phyloP scores from a whole-genome alignment of 1,140 invertebrate genomes.

The Notospermus geniculatus region DNA sequence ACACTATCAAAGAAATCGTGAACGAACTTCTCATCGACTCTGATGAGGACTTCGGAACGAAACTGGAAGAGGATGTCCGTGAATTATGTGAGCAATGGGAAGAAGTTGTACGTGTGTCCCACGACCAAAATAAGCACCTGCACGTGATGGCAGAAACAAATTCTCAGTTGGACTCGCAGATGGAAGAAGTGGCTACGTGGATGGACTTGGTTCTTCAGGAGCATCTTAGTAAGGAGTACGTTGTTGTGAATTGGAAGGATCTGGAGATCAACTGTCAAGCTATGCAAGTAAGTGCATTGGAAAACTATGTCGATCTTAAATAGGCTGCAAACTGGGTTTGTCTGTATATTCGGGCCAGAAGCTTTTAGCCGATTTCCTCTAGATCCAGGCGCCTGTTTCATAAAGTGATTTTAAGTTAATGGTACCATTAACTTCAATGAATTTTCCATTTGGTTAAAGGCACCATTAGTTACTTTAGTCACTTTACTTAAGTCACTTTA shows the following conservation, averaged over 20 bases:
- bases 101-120: slow-evolving; percentile 58
- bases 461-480: too few relatives aligned
- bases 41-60: slow-evolving; percentile 57
- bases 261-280: slow-evolving; percentile 49
- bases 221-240: slow-evolving; percentile 62
- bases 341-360: too few relatives aligned
- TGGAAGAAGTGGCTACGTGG: slow-evolving; percentile 68
- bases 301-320: too few relatives aligned
- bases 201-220: slow-evolving; percentile 66
- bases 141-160: slow-evolving; percentile 60
- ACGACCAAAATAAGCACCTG: slow-evolving; percentile 55
- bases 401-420: too few relatives aligned
- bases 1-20: slow-evolving; percentile 63
- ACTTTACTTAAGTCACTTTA: too few relatives aligned
- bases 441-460: too few relatives aligned
- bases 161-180: slow-evolving; percentile 65
- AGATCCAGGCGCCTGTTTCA: too few relatives aligned
- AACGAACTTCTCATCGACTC: slow-evolving; percentile 65
- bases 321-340: too few relatives aligned
- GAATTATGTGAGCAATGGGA: slow-evolving; percentile 55
- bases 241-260: slow-evolving; percentile 63
- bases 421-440: too few relatives aligned
- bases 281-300: slow-evolving; percentile 6
- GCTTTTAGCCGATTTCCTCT: too few relatives aligned
- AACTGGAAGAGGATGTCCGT: slow-evolving; percentile 53